Conservation (phyloP, 2,113 vertebrate genomes). For the Anas platyrhynchos region DNA sequence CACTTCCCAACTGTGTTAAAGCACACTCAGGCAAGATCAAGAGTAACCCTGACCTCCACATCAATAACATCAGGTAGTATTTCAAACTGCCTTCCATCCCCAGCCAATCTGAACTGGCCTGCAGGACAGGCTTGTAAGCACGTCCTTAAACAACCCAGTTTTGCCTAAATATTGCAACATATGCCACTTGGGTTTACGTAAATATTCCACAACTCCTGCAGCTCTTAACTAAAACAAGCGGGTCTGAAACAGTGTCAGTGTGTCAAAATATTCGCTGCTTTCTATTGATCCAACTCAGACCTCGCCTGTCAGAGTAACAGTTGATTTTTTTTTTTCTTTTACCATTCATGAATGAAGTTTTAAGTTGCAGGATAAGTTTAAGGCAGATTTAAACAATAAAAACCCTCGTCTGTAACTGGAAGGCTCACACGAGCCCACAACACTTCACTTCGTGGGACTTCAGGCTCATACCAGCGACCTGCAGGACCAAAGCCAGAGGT, state of each 20-base stretch:
- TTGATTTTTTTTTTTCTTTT: neutral
- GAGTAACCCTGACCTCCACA: neutral
- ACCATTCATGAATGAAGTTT: neutral
- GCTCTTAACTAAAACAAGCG: neutral
- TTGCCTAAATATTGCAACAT: slow-evolving; percentile 2
- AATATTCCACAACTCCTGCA: slow-evolving; percentile 1
- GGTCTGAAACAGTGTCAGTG: neutral
- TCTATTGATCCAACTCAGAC: neutral
- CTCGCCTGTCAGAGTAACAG: neutral
- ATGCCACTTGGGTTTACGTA: neutral
- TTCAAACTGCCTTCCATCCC: neutral
- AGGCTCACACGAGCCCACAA: too few species aligned
- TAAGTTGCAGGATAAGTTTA: too few species aligned
- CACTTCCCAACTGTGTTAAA: neutral
- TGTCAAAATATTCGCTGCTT: neutral
- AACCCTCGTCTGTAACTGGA: too few species aligned
- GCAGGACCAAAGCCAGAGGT: too few species aligned
- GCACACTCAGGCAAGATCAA: neutral
- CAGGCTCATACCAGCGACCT: too few species aligned
- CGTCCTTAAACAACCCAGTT: slow-evolving; percentile 8
- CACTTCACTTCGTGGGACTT: too few species aligned
- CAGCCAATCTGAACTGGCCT: neutral
- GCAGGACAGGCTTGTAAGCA: neutral
- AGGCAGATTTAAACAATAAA: too few species aligned
- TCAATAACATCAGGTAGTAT: neutral